Conservation (phyloP, 2,888 invertebrate species). For the Cataglyphis rosenhaueri region DNA sequence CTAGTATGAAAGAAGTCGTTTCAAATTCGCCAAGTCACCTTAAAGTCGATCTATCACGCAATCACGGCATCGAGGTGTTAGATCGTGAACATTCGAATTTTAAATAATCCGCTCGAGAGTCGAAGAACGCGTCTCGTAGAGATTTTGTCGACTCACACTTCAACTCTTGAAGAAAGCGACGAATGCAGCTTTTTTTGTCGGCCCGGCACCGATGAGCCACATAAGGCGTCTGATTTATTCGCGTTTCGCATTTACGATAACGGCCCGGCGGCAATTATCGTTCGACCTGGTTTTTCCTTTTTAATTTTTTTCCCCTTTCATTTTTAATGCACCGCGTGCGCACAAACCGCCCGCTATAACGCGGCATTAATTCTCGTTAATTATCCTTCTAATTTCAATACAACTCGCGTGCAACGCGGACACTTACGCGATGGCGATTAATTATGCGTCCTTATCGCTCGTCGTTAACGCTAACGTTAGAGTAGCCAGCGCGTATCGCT, state of each 20-base stretch:
- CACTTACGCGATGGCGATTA: constrained; percentile 42
- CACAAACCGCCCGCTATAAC: not conserved
- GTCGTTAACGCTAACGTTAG: constrained; percentile 28
- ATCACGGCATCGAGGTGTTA: constrained; percentile 19
- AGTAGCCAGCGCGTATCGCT: constrained; percentile 27
- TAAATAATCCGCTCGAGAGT: constrained; percentile 20
- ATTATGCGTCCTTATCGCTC: constrained; percentile 46
- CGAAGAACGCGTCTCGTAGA: constrained; percentile 13
- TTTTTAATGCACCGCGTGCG: not conserved
- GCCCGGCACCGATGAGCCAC: constrained; percentile 9
- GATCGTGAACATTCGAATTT: constrained; percentile 36
- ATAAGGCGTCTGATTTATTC: constrained; percentile 37
- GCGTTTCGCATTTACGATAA: constrained; percentile 22
- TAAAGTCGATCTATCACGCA: constrained; percentile 23
- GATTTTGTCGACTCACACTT: constrained; percentile 43
- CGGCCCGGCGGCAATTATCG: constrained; percentile 36
- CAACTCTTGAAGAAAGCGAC: not conserved
- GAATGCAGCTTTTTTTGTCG: constrained; percentile 20
- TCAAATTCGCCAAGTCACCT: constrained; percentile 28
- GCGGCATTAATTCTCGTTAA: constrained; percentile 35
- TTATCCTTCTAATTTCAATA: constrained; percentile 29
- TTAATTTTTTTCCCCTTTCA: not conserved
- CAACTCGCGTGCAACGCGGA: constrained; percentile 26
- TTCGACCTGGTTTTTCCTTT: constrained; percentile 7
- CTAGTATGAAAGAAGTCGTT: constrained; percentile 4